Conservation (phyloP, 2,888 invertebrate genomes). For the Lingula anatina region DNA sequence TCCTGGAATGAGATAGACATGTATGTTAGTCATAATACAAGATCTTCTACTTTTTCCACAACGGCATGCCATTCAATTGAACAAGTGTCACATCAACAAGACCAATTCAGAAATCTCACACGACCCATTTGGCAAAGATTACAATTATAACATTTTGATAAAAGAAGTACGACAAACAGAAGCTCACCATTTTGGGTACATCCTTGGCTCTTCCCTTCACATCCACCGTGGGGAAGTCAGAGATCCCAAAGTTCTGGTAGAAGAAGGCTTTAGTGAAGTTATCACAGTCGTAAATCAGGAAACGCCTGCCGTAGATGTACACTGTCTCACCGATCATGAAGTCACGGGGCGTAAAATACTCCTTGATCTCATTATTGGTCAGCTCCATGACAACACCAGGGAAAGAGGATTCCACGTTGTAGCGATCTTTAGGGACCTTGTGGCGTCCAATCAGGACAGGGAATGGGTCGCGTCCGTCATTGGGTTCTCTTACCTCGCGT, state of each 20-base stretch:
- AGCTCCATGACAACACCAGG: constrained; percentile 65
- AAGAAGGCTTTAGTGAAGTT: constrained; percentile 74
- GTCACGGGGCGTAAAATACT: constrained; percentile 75
- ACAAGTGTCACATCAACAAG: too few species aligned
- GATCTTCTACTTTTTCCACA: too few species aligned
- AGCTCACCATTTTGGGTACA: constrained; percentile 43
- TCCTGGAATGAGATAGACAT: constrained; percentile 44
- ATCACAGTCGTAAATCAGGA: constrained; percentile 76
- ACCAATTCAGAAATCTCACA: too few species aligned
- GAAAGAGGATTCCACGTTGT: constrained; percentile 42
- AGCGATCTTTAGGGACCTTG: constrained; percentile 57
- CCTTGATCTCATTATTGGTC: constrained; percentile 66
- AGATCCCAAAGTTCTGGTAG: constrained; percentile 53
- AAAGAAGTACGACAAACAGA: too few species aligned
- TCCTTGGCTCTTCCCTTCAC: constrained; percentile 29
- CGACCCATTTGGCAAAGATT: too few species aligned
- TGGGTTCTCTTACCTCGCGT: constrained; percentile 67
- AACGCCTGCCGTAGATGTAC: constrained; percentile 53
- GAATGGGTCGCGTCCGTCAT: constrained; percentile 73
- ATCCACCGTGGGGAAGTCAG: constrained; percentile 51
- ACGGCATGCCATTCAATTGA: too few species aligned
- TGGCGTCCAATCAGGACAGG: constrained; percentile 69
- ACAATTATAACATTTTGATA: too few species aligned
- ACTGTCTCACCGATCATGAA: constrained; percentile 65
- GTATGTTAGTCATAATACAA: too few species aligned